Evolutionary conservation across 2,888 invertebrate species (phyloP).

Genomic region (Lathronympha strigana): DNA sequence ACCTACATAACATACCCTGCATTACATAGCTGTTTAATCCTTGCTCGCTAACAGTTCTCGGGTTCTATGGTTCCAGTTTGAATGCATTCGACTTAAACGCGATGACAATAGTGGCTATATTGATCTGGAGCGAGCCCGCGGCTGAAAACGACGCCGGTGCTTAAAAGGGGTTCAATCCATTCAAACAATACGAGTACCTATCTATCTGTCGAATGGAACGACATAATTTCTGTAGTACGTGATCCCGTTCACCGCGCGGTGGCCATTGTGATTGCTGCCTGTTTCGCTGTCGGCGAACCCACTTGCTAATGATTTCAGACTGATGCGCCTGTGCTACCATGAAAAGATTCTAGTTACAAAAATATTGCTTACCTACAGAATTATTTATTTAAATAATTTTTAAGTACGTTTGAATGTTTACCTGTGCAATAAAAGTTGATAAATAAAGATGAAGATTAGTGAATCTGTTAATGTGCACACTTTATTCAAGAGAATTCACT

Average conservation of each 20-base stretch:
- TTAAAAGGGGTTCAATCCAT: constrained; percentile 72
- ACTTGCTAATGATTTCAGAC: constrained; percentile 11
- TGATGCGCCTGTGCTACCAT: not conserved
- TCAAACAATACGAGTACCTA: constrained; percentile 67
- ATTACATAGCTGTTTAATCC: constrained; percentile 76
- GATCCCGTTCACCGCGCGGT: constrained; percentile 53
- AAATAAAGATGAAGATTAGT: too few relatives aligned
- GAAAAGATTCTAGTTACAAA: too few relatives aligned
- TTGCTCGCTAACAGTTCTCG: constrained; percentile 67
- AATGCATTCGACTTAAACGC: constrained; percentile 64
- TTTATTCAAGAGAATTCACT: too few relatives aligned
- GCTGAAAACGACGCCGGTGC: constrained; percentile 67
- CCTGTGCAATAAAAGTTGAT: too few relatives aligned
- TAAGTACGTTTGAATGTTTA: too few relatives aligned
- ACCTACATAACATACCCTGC: constrained; percentile 78
- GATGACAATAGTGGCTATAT: constrained; percentile 67
- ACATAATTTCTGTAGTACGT: constrained; percentile 62
- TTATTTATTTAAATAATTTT: too few relatives aligned
- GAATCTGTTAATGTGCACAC: too few relatives aligned
- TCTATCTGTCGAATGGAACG: constrained; percentile 64
- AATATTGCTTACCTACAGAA: too few relatives aligned
- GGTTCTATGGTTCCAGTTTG: constrained; percentile 50
- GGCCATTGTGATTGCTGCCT: constrained; percentile 49
- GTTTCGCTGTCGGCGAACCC: constrained; percentile 43
- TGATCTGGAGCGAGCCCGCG: constrained; percentile 55